These are phyloP conservation scores for Crotalus viridis DNA, from an alignment of 2,113 vertebrate genomes.

Conservation along the genomic window DNA sequence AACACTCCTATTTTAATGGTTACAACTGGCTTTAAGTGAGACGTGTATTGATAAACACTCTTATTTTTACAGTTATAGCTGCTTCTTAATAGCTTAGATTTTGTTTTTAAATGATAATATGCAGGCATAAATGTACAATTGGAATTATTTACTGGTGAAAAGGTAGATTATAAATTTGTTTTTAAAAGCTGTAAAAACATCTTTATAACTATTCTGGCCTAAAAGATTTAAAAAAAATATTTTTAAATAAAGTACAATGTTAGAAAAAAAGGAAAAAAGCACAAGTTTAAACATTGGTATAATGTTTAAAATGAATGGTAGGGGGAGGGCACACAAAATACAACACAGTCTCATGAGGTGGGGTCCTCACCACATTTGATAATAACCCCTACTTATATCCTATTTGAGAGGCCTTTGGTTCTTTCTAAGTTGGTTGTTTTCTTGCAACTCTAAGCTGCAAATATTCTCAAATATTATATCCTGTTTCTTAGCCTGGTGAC, in stretches of 20 bases:
- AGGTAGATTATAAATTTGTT: neutral
- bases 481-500: neutral
- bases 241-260: neutral
- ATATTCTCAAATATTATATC: neutral
- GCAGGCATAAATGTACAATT: neutral
- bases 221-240: neutral
- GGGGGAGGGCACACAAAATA: neutral
- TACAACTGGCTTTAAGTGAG: neutral
- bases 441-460: neutral
- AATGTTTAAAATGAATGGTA: neutral
- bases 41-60: neutral
- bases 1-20: neutral
- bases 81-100: neutral
- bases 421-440: neutral
- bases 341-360: neutral
- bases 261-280: neutral
- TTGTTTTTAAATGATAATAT: neutral
- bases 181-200: neutral
- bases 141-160: neutral
- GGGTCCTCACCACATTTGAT: neutral
- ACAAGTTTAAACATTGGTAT: neutral
- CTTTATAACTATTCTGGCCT: neutral
- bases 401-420: neutral
- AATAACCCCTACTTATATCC: neutral
- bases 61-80: neutral